Evolutionary conservation across 37 sponge, comb jelly and placozoan genomes (phyloP), one percentile per base, ranked within the genome.

Genomic region (Axinella damicornis): DNA sequence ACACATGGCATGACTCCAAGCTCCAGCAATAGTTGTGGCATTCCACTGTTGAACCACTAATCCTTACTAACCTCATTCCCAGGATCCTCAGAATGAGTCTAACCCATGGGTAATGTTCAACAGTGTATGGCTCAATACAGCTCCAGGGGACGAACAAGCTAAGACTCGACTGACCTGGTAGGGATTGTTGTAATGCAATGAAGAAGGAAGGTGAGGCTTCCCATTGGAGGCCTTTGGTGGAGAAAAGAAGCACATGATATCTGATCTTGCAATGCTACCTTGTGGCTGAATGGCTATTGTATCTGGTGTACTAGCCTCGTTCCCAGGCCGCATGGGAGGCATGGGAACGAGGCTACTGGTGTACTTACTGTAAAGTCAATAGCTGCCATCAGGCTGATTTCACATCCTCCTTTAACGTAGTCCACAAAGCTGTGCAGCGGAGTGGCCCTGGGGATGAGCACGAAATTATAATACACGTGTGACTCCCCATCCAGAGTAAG

Each of bases 331-430:
- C 27, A 27, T 61, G 62, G 57, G 18, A 56, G 18, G 57, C 57
- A 56, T 19, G 57, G 18, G 15, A 56, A 15, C 15, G 17, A 56
- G n/a, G n/a, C n/a, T 56, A 56, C 15, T 56, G 18, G 18, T 2
- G 12, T 14, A 70, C 92, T 83, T 46, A 94, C 94, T 57, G 96
- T 95, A 71, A 95, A 92, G 74, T 95, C 96, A 24, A 95, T 80
- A 32, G 96, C 96, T 24, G 80, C 62, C 39, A 92, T 78, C 17
- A 95, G 80, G 38, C 74, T 89, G 34, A 95, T 89, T 57, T 92
- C 74, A 71, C 93, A 95, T 9, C 97, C 97, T 72, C 95, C 94
- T 58, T 57, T 88, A 21, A 94, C 74, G 81, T 78, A 91, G 62
- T 94, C 92, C 76, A 94, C 52, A 57, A 96, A 94, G 2, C 81